These are phyloP conservation scores for Tromatobia lineatoria DNA, from an alignment of 2,888 invertebrate genomes.

Conservation along the genomic window DNA sequence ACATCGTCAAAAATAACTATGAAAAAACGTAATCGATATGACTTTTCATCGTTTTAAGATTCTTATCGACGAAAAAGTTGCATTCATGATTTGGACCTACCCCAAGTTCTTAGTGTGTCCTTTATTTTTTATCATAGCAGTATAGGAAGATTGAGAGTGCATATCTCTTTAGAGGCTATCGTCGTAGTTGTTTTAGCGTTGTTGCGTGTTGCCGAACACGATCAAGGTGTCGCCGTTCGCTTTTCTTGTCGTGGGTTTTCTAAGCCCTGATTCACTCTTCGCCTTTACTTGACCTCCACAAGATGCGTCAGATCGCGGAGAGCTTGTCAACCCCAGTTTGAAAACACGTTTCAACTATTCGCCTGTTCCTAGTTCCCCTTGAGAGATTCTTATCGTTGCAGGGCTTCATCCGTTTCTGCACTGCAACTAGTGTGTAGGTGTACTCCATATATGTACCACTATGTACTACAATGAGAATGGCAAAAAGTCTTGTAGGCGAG, in stretches of 20 bases:
- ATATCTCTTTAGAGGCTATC: not conserved
- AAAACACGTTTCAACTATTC: slow-evolving; percentile 65
- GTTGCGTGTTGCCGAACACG: slow-evolving; percentile 44
- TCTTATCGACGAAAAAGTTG: not conserved
- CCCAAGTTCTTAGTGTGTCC: not conserved
- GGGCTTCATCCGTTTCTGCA: slow-evolving; percentile 52
- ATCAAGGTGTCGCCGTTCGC: slow-evolving; percentile 53
- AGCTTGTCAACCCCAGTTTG: slow-evolving; percentile 49
- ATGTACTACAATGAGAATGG: slow-evolving; percentile 2
- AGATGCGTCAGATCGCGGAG: slow-evolving; percentile 50
- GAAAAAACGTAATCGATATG: no score
- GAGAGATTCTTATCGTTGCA: slow-evolving; percentile 56
- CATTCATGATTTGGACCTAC: not conserved
- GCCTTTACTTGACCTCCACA: slow-evolving; percentile 52
- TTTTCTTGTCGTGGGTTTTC: slow-evolving; percentile 10
- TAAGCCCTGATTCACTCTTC: slow-evolving; percentile 44
- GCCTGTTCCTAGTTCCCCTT: slow-evolving; percentile 41
- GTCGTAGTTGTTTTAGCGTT: slow-evolving; percentile 39
- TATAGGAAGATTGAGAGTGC: not conserved
- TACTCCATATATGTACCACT: not conserved
- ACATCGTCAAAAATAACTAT: no score
- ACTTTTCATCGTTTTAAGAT: not conserved
- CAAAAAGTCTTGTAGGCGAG: slow-evolving; percentile 31
- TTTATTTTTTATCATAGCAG: not conserved
- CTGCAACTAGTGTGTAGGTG: slow-evolving; percentile 20